These are phyloP conservation scores for Athrips mouffetella DNA, from an alignment of 2,888 invertebrate genomes.

Conservation along the genomic window DNA sequence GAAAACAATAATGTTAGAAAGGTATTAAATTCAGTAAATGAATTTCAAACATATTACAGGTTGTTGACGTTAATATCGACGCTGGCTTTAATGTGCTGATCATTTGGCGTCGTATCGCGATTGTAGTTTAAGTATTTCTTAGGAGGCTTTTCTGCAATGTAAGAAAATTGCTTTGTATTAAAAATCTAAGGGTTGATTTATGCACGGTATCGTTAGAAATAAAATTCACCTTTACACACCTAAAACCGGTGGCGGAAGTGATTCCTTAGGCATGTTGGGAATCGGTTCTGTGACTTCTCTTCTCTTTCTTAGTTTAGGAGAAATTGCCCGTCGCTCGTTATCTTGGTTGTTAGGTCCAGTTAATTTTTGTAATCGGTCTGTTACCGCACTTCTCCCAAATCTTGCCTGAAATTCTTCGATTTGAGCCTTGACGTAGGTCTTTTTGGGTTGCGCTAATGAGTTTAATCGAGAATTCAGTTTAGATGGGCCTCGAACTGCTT, in stretches of 20 bases:
- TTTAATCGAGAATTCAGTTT: conserved; percentile 52
- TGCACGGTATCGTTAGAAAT: conserved; percentile 23
- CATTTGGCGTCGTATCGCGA: too few relatives aligned
- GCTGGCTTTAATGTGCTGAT: too few relatives aligned
- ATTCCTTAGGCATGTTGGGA: conserved; percentile 26
- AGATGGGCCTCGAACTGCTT: conserved; percentile 66
- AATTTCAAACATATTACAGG: too few relatives aligned
- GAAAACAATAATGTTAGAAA: too few relatives aligned
- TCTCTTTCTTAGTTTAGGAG: background rate
- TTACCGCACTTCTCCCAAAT: conserved; percentile 42
- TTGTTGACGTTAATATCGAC: too few relatives aligned
- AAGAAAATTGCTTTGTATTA: too few relatives aligned
- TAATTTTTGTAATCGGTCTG: conserved; percentile 44
- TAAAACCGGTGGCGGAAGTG: conserved; percentile 40
- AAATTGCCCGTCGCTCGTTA: conserved; percentile 23
- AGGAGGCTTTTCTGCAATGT: background rate
- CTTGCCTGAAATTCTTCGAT: conserved; percentile 50
- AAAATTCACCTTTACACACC: conserved; percentile 72
- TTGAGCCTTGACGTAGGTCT: conserved; percentile 52
- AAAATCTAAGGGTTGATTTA: background rate
- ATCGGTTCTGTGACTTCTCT: conserved; percentile 27
- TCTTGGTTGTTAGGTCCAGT: conserved; percentile 25
- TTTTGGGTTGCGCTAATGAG: conserved; percentile 63
- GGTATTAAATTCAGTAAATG: too few relatives aligned
- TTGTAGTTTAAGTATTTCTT: too few relatives aligned